A percentile compares a stretch with the other conserved stretches of the same genome.
Conservation (phyloP, 2,797 vertebrate species). For the Lacerta bilineata region DNA sequence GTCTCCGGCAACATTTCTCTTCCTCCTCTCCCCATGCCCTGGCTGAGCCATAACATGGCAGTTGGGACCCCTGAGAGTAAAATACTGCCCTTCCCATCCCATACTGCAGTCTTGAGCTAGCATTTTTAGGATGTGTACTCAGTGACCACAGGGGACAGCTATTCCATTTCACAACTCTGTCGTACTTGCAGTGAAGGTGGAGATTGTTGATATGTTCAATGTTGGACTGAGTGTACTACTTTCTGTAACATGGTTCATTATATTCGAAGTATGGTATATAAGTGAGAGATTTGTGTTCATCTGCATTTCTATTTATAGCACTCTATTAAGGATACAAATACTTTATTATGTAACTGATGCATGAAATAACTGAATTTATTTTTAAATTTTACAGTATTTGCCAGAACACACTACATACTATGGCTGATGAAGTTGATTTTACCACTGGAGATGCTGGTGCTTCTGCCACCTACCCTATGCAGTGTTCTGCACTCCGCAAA, state of each 20-base stretch:
- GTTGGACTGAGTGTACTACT: neutral
- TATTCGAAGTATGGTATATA: neutral
- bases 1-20: neutral
- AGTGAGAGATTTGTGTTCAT: neutral
- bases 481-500: constrained; percentile 96
- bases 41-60: neutral
- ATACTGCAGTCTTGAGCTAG: neutral
- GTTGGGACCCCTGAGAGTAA: too few species aligned
- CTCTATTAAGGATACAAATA: neutral
- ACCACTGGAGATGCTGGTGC: constrained; percentile 91
- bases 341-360: neutral
- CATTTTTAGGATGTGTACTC: neutral
- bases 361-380: neutral
- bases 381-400: constrained; percentile 5
- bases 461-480: constrained; percentile 90
- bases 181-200: neutral
- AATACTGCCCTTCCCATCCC: neutral
- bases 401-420: constrained; percentile 65
- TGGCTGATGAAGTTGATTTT: constrained; percentile 96
- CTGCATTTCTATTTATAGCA: neutral
- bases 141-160: neutral
- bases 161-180: neutral
- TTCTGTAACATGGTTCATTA: neutral
- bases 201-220: neutral
- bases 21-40: neutral